phyloP scores from a whole-genome alignment of 2,888 invertebrate genomes.

The Epirrhoe alternata region DNA sequence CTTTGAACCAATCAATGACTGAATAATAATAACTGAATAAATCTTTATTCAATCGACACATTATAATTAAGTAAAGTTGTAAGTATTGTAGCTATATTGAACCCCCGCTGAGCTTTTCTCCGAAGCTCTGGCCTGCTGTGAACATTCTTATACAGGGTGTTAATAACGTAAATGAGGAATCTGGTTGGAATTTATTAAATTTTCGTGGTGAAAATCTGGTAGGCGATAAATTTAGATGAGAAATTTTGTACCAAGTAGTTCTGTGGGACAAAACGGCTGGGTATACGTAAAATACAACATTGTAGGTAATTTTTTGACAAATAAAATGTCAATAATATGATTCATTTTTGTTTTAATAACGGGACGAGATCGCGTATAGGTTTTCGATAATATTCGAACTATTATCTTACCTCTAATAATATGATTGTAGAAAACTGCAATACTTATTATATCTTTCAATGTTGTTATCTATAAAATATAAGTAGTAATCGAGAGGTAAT shows the following conservation, averaged over 20 bases:
- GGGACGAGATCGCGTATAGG: too few relatives aligned
- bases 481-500: not conserved
- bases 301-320: too few relatives aligned
- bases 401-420: too few relatives aligned
- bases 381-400: too few relatives aligned
- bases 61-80: conserved; percentile 15
- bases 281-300: too few relatives aligned
- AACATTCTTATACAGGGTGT: conserved; percentile 26
- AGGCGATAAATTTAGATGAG: conserved; percentile 21
- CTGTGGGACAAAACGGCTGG: not conserved
- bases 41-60: conserved; percentile 17
- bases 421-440: not conserved
- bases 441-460: not conserved
- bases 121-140: conserved; percentile 33
- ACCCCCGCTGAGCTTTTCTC: conserved; percentile 34
- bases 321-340: too few relatives aligned
- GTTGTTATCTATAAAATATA: not conserved
- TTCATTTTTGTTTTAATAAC: too few relatives aligned
- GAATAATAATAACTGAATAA: not conserved
- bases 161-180: conserved; percentile 28
- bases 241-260: conserved; percentile 11
- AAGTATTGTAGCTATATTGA: conserved; percentile 28
- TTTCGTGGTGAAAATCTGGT: conserved; percentile 30
- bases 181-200: conserved; percentile 29
- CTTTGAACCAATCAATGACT: not conserved